Evolutionary conservation across 2,113 vertebrate species (phyloP).

Genomic region (Leiothrix lutea): DNA sequence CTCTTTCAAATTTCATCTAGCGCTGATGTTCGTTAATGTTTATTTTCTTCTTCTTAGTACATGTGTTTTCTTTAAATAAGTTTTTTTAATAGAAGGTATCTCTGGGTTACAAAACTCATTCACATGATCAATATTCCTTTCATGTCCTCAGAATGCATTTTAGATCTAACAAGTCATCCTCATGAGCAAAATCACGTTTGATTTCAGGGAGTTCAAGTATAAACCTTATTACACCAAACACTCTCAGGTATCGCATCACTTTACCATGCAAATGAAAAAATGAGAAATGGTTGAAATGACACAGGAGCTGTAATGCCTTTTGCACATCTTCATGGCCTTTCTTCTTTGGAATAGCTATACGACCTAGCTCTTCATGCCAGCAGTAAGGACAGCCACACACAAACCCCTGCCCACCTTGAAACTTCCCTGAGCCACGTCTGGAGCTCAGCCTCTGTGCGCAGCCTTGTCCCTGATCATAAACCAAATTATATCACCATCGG

Average conservation of each 20-base stretch:
- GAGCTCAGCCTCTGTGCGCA: background rate
- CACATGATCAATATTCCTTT: background rate
- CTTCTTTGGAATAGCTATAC: background rate
- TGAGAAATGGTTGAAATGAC: background rate
- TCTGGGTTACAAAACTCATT: background rate
- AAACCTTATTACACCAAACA: background rate
- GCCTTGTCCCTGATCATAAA: background rate
- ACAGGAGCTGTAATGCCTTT: background rate
- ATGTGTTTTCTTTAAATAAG: background rate
- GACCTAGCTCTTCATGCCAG: background rate
- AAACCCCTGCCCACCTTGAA: background rate
- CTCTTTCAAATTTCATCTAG: background rate
- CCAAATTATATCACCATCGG: background rate
- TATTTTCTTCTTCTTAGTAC: background rate
- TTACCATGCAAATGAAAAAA: background rate
- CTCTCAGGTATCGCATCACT: accelerated
- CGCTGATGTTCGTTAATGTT: background rate
- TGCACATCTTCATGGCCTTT: background rate
- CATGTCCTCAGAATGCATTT: background rate
- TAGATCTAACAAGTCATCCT: background rate
- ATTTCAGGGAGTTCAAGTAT: background rate
- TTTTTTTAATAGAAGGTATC: background rate
- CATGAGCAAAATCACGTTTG: background rate
- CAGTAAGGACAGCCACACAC: background rate
- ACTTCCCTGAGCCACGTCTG: background rate